Base-by-base conservation (phyloP, 2,888 invertebrate genomes). In the Aricia artaxerxes region DNA sequence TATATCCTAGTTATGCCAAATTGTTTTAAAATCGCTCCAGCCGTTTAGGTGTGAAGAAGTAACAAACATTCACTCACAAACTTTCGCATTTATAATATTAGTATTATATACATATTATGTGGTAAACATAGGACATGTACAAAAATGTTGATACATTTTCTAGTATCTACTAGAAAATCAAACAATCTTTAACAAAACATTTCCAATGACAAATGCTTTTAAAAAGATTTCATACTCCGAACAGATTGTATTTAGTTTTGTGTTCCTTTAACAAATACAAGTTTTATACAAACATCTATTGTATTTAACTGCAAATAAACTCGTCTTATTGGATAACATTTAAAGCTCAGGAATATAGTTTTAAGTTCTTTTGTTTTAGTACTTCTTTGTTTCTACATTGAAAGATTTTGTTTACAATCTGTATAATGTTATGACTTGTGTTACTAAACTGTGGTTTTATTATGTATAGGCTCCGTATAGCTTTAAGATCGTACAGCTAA, bases 301-400 rank as follows among this genome's bases (percentile, higher is more conserved):
- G 69, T 69, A 69, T 69, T 69, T 69, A 69, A 69, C 69, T 69
- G 69, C 69, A 69, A 69, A 69, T 69, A 69, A 69, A 69, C 69
- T 69, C 35, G 69, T 16, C 69, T 69, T 69, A 69, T 69, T 69
- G 69, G 69, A 69, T 38, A 38, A 69, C 69, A 69, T 69, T 69
- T 69, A 69, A 69, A 69, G 69, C 69, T 69, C 35, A 38, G 35
- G 4, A 69, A 69, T 69, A 69, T 69, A 16, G 35, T 69, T 69
- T 69, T 69, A 35, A 69, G 13, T 35, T 69, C 35, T 69, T 69
- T 69, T 38, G 35, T 69, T 69, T 69, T 69, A 4, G 1, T 13
- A 11, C 16, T 69, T 35, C 4, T 38, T 69, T 35, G 24, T 61
- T n/a, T n/a, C n/a, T 61, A 3, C 4, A 5, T 13, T 4, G 1